Evolutionary conservation across 2,797 vertebrate species (phyloP), one percentile per base, ranked within the genome.

Genomic region (Cephalopachus bancanus): DNA sequence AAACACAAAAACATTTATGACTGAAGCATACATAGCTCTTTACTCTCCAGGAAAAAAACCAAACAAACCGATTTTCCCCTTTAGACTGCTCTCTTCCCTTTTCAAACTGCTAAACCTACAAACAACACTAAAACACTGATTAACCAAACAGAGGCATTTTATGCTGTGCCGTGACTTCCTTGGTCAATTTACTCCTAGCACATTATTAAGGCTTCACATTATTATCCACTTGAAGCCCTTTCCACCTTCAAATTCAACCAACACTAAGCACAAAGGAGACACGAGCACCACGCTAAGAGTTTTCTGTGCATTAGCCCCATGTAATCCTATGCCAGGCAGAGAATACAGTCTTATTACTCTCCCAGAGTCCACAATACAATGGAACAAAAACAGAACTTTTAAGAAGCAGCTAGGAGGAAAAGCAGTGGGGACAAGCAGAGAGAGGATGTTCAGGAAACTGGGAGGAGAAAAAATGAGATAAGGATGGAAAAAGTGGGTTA

Each of bases 161-260:
- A 89, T 81, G 75, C 51, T 80, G 86, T 4, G 51, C 84, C 60
- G 83, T 69, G 80, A 96, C 75, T 93, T 94, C 20, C 37, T 24
- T 62, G 55, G 78, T 81, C 85, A 89, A 75, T 93, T 79, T 95
- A 89, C 7, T 83, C 69, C 62, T 69, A 74, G 30, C 53, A 37
- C 60, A 67, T 92, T 89, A 92, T 49, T 80, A 93, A 96, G 84
- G 65, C 16, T 92, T 94, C 87, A 55, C 44, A 71, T 28, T 83
- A 86, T 88, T 94, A 74, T 84, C 79, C 72, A 81, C 78, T 4
- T 74, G 15, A 93, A 96, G 64, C 55, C 20, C 59, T 83, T 72
- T 80, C 53, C 26, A 80, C 69, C 91, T 95, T 93, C 86, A 96
- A 95, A 93, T 92, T 83, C 83, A 94, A 92, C 62, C 37, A 89